These are phyloP conservation scores for Chascanopsetta lugubris DNA, from an alignment of 2,113 vertebrate genomes.

Conservation along the genomic window DNA sequence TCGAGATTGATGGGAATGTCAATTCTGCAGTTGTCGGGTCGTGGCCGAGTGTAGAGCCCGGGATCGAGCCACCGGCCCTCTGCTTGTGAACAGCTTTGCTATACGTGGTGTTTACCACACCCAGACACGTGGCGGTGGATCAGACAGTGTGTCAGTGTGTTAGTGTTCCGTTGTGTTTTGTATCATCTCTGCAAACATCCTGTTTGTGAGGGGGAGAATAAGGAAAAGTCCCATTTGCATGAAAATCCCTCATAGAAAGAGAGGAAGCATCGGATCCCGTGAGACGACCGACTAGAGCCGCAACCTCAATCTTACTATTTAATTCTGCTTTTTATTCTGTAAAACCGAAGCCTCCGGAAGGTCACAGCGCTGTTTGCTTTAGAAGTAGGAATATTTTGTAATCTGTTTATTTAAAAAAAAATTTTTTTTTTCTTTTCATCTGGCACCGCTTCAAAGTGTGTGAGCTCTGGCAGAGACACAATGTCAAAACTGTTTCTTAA, in stretches of 20 bases:
- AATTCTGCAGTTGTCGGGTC: too few species aligned
- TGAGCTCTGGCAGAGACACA: conserved; percentile 33
- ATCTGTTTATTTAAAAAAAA: too few species aligned
- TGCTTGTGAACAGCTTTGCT: background rate
- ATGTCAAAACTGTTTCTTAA: conserved; percentile 42
- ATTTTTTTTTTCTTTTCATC: conserved; percentile 1
- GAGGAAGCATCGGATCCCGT: conserved; percentile 35
- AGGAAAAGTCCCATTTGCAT: conserved; percentile 27
- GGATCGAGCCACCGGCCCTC: too few species aligned
- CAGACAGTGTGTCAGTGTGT: conserved; percentile 1
- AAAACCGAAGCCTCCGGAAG: conserved; percentile 1
- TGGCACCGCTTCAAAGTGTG: conserved; percentile 26
- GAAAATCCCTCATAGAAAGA: conserved; percentile 28
- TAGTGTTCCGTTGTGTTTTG: conserved; percentile 20
- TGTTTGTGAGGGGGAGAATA: background rate
- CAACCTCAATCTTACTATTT: conserved; percentile 20
- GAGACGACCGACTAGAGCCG: conserved; percentile 22
- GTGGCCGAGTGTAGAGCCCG: too few species aligned
- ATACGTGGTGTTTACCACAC: background rate
- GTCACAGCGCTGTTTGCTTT: conserved; percentile 24
- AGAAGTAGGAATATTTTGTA: conserved; percentile 2
- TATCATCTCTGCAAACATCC: conserved; percentile 1
- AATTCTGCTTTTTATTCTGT: conserved; percentile 22
- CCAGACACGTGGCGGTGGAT: background rate
- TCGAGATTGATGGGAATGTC: too few species aligned